Conservation (phyloP, 2,888 invertebrate species). For the Drosophila anceps region DNA sequence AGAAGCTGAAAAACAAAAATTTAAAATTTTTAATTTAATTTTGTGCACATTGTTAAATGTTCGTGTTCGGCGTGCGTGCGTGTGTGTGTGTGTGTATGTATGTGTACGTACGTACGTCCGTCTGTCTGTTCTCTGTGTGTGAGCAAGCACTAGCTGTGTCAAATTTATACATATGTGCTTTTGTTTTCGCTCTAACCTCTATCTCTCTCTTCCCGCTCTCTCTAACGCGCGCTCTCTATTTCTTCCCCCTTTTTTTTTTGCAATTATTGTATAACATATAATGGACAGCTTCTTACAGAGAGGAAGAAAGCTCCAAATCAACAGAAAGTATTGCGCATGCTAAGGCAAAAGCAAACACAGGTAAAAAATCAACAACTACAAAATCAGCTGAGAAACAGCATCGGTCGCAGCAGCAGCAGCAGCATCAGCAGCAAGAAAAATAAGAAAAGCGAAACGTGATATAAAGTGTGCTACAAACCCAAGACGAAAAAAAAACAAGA, state of each 20-base stretch:
- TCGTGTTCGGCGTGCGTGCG: conserved; percentile 34
- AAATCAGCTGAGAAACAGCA: conserved; percentile 46
- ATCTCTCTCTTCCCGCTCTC: conserved; percentile 13
- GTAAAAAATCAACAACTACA: conserved; percentile 24
- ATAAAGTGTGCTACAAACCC: conserved; percentile 12
- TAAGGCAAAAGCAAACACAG: background rate
- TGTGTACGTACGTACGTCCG: conserved; percentile 22
- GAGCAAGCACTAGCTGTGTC: conserved; percentile 22
- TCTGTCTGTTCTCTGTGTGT: too few species aligned
- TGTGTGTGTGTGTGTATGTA: conserved; percentile 23
- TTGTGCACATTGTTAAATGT: conserved; percentile 40
- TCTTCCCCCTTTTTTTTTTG: conserved; percentile 24
- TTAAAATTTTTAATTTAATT: conserved; percentile 69
- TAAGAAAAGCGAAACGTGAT: conserved; percentile 22
- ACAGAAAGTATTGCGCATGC: conserved; percentile 16
- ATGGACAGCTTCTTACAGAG: conserved; percentile 48
- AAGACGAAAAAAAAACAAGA: background rate
- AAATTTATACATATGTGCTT: conserved; percentile 29
- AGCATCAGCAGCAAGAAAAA: background rate
- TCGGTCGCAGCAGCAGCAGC: background rate
- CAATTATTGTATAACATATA: conserved; percentile 71
- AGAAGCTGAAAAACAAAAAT: conserved; percentile 54
- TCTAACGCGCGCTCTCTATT: conserved; percentile 9
- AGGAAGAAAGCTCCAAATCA: conserved; percentile 54
- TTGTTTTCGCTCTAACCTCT: conserved; percentile 30